Evolutionary conservation across 2,888 invertebrate species (phyloP).

Genomic region (Bombyx huttoni): DNA sequence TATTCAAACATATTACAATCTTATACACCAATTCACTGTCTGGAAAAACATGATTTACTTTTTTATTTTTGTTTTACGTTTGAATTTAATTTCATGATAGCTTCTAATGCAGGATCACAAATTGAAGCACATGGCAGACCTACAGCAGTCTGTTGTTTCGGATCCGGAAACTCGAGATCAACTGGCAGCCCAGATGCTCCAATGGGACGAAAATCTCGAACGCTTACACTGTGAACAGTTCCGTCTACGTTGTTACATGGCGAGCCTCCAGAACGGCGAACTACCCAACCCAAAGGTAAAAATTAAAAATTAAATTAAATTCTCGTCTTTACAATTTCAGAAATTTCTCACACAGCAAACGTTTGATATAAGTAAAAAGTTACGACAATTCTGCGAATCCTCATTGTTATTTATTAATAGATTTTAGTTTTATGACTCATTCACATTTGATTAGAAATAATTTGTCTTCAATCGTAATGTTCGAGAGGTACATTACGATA

Average conservation of each 20-base stretch:
- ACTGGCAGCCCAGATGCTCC: constrained; percentile 92
- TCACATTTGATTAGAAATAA: neutral
- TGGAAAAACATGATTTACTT: neutral
- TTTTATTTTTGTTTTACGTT: too few species aligned
- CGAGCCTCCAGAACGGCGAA: constrained; percentile 95
- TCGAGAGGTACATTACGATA: constrained; percentile 8
- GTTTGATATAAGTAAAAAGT: too few species aligned
- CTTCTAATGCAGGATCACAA: constrained; percentile 85
- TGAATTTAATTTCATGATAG: neutral
- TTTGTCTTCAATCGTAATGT: neutral
- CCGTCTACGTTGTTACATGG: constrained; percentile 95
- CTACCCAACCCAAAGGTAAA: constrained; percentile 97
- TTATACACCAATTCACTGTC: constrained; percentile 1
- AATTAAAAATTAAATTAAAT: too few species aligned
- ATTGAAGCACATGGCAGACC: constrained; percentile 98
- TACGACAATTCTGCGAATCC: too few species aligned
- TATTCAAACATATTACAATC: constrained; percentile 24
- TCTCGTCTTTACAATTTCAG: too few species aligned
- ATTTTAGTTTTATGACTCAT: neutral
- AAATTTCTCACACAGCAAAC: too few species aligned
- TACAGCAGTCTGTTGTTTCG: constrained; percentile 96
- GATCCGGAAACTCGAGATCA: constrained; percentile 94
- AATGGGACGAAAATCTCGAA: constrained; percentile 98
- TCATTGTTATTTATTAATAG: too few species aligned
- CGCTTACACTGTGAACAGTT: constrained; percentile 97